A percentile compares a stretch with the other conserved stretches of the same genome.
These are phyloP conservation scores for Papilio gigon DNA, from an alignment of 2,888 invertebrate genomes.

Conservation along the genomic window DNA sequence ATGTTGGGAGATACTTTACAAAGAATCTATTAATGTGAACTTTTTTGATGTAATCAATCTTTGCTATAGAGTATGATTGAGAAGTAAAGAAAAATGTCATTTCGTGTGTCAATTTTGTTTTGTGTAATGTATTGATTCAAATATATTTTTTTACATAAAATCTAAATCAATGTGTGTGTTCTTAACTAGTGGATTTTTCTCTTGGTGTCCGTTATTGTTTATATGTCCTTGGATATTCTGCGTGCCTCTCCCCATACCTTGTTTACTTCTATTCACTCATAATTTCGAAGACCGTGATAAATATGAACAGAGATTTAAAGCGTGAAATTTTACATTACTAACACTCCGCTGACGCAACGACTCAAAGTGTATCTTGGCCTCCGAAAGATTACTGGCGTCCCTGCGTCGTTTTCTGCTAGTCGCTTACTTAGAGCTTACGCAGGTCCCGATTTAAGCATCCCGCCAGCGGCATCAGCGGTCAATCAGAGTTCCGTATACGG, in stretches of 20 bases:
- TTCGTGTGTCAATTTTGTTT: not conserved
- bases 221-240: slow-evolving; percentile 41
- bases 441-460: too few species aligned
- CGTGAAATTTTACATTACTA: too few species aligned
- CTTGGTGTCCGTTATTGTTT: slow-evolving; percentile 35
- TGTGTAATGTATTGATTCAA: not conserved
- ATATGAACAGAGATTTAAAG: slow-evolving; percentile 3
- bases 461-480: too few species aligned
- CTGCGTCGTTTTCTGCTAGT: too few species aligned
- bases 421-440: too few species aligned
- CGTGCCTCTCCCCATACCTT: slow-evolving; percentile 25
- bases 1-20: too few species aligned
- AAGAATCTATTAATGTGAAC: too few species aligned
- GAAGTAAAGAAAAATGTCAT: not conserved
- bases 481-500: too few species aligned
- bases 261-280: slow-evolving; percentile 18
- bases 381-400: too few species aligned
- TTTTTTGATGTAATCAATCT: not conserved
- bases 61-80: not conserved
- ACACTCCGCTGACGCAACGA: too few species aligned
- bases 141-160: not conserved
- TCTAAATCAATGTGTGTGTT: slow-evolving; percentile 39
- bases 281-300: not conserved
- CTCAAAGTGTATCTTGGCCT: too few species aligned
- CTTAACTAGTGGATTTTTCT: slow-evolving; percentile 21